Percentiles rank a stretch among this genome's conserved stretches.
These are phyloP conservation scores for Odontocolon sp. DNA, from an alignment of 2,888 invertebrate genomes.

Conservation along the genomic window DNA sequence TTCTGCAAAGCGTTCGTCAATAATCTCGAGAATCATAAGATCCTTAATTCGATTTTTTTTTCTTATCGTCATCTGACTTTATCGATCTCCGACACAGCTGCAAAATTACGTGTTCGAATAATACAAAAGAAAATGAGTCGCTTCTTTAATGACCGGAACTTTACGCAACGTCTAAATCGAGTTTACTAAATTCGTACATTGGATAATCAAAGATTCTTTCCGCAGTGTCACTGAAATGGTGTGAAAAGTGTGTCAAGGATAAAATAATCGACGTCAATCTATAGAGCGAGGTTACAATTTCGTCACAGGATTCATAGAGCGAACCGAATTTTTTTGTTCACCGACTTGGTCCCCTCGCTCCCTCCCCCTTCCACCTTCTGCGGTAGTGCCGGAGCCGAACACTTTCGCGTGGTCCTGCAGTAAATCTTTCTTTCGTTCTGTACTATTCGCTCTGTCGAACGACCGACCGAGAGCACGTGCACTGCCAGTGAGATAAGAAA, in stretches of 20 bases:
- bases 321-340: neutral
- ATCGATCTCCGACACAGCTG: neutral
- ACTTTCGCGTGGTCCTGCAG: slow-evolving; percentile 23
- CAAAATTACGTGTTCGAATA: too few relatives aligned
- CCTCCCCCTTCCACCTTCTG: neutral
- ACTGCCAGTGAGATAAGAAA: slow-evolving; percentile 48
- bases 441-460: slow-evolving; percentile 3
- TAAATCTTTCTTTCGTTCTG: slow-evolving; percentile 24
- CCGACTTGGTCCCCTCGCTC: neutral
- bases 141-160: too few relatives aligned
- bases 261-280: slow-evolving; percentile 30
- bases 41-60: neutral
- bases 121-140: too few relatives aligned
- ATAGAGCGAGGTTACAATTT: neutral
- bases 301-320: slow-evolving; percentile 5
- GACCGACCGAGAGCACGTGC: slow-evolving; percentile 17
- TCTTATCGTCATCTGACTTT: neutral
- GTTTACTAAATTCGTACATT: too few relatives aligned
- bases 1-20: neutral
- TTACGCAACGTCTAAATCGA: too few relatives aligned
- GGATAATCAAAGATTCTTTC: neutral
- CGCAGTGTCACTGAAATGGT: slow-evolving; percentile 24
- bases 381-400: neutral
- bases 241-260: slow-evolving; percentile 44
- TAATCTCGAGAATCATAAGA: neutral